phyloP scores from a whole-genome alignment of 2,113 vertebrate genomes.

The Carassius carassius region DNA sequence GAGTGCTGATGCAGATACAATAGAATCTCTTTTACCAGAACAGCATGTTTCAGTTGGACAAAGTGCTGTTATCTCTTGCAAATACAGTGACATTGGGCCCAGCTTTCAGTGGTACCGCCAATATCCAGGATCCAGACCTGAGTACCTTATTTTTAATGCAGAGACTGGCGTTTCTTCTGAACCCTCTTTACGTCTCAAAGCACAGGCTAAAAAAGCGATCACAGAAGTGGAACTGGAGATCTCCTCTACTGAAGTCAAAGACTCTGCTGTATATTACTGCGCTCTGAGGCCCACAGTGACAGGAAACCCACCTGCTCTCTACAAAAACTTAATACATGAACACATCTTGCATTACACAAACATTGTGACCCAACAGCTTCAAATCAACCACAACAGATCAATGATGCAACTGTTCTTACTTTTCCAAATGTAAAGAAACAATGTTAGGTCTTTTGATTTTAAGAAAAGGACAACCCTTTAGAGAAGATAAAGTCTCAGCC shows the following conservation, averaged over 20 bases:
- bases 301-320: too few relatives aligned
- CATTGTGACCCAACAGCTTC: background rate
- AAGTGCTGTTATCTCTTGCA: constrained; percentile 21
- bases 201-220: background rate
- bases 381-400: background rate
- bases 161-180: background rate
- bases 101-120: constrained; percentile 8
- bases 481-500: background rate
- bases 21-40: constrained; percentile 19
- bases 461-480: background rate
- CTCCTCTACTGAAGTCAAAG: constrained; percentile 24
- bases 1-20: background rate
- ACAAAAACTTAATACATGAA: too few relatives aligned
- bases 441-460: background rate
- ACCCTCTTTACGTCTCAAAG: background rate
- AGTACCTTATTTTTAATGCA: constrained; percentile 27
- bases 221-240: constrained; percentile 41
- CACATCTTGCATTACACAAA: too few relatives aligned
- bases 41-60: constrained; percentile 7
- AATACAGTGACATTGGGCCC: background rate
- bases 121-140: constrained; percentile 19
- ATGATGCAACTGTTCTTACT: background rate
- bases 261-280: constrained; percentile 16
- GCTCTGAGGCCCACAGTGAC: background rate
- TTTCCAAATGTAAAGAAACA: background rate